Evolutionary conservation across 2,113 vertebrate species (phyloP).

Genomic region (Columbina picui): DNA sequence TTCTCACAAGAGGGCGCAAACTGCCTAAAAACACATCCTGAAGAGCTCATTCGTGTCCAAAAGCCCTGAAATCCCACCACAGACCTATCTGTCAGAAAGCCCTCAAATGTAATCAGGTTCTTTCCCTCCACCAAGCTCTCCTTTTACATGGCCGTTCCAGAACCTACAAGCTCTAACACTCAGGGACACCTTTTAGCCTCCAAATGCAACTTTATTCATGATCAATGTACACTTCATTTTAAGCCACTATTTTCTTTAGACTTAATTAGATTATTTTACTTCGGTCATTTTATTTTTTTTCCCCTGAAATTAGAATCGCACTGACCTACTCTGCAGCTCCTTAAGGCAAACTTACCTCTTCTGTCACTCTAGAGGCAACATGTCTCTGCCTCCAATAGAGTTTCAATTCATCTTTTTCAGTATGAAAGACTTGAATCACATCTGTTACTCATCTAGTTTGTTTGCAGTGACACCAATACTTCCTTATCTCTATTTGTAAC

Average conservation of each 20-base stretch:
- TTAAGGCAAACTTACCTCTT: background rate
- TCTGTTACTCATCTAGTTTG: background rate
- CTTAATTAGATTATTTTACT: background rate
- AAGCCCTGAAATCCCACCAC: accelerated
- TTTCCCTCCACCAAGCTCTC: accelerated
- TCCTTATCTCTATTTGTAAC: background rate
- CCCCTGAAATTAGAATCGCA: background rate
- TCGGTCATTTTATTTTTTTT: background rate
- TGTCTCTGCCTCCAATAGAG: accelerated
- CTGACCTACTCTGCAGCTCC: background rate
- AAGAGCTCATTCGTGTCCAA: background rate
- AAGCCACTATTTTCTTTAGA: background rate
- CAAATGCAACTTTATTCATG: background rate
- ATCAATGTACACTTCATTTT: background rate
- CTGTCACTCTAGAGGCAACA: background rate
- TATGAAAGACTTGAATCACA: background rate
- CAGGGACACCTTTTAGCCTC: background rate
- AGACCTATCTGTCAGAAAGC: background rate
- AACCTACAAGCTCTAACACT: background rate
- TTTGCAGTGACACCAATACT: background rate
- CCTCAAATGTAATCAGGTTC: background rate
- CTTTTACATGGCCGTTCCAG: background rate
- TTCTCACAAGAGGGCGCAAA: conserved; percentile 30
- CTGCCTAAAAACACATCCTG: background rate
- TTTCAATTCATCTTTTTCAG: background rate